Evolutionary conservation across 2,888 invertebrate species (phyloP), one percentile per base, ranked within the genome.

Genomic region (Nomada fabriciana): DNA sequence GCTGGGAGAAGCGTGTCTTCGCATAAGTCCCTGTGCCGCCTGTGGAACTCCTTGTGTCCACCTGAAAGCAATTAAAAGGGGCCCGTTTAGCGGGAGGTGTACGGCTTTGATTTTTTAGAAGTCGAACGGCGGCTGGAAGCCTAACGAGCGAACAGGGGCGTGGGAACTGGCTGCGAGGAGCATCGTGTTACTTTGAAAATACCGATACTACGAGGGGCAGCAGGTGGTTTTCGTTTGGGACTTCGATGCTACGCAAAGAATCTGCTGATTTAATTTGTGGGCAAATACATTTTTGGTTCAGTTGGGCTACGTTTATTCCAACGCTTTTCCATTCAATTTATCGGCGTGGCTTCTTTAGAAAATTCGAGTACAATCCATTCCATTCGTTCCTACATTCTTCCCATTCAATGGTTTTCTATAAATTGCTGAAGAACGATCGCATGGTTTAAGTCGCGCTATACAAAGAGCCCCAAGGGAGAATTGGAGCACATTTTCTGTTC

Each of bases 11-110:
- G 94, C 73, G 96, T 94, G 91, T 96, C 96, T 90, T 97, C 97
- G 94, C 97, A 97, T 86, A 97, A 94, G 88, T 96, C 96, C 90
- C 95, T 95, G 93, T 97, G 96, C 90, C 96, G 95, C 89, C 96
- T 95, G 91, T 96, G 95, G 94, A 96, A 97, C 92, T 96, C 96
- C 93, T 96, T 95, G 93, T 96, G 96, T 89, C 96, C 96, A 92
- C 96, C 96, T 96, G 94, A 18, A 95, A 64, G 47, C 23, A 72
- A 71, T 36, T 42, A 13, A 25, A 53, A 25, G 11, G 43, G 23
- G 13, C 61, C 10, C 9, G 61, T 78, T 25, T 57, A 13, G 55
- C 67, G 55, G n/a, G 18, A n/a, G 20, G 53, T 11, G 5, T 23
- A 29, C 9, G 18, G 23, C 53, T 61, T 50, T 60, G 15, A 53